These are phyloP conservation scores for Adelges cooleyi DNA, from an alignment of 1,140 invertebrate species.

Conservation along the genomic window DNA sequence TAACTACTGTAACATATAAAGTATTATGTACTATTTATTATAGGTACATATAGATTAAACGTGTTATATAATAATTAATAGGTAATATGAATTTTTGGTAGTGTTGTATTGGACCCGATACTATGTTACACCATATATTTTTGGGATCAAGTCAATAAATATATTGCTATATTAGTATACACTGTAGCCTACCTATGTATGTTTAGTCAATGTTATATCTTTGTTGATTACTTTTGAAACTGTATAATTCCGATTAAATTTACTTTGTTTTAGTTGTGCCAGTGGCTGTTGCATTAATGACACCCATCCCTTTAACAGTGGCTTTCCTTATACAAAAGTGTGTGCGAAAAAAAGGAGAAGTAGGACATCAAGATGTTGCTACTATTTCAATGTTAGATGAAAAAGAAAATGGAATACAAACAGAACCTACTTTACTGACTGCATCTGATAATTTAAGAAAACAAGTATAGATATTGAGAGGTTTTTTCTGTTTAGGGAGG, in stretches of 20 bases:
- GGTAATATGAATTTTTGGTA: neutral
- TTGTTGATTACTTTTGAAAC: no score
- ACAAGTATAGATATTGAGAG: no score
- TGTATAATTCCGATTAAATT: slow-evolving; percentile 10
- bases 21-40: slow-evolving; percentile 12
- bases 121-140: no score
- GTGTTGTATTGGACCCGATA: no score
- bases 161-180: neutral
- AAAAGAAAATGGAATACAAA: neutral
- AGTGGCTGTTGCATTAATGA: slow-evolving; percentile 84
- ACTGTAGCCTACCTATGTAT: neutral
- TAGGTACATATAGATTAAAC: neutral
- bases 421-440: no score
- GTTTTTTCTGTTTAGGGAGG: no score
- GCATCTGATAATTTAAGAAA: no score
- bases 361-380: neutral
- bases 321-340: slow-evolving; percentile 41
- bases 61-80: neutral
- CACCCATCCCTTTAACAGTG: slow-evolving; percentile 65
- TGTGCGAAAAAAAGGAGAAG: neutral
- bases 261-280: slow-evolving; percentile 55
- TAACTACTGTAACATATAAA: neutral
- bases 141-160: no score
- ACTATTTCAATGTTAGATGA: slow-evolving; percentile 1
- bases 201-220: neutral